A percentile compares a stretch with the other conserved stretches of the same genome.
phyloP scores from a whole-genome alignment of 2,797 vertebrate species.

The Sebastes glaucus region DNA sequence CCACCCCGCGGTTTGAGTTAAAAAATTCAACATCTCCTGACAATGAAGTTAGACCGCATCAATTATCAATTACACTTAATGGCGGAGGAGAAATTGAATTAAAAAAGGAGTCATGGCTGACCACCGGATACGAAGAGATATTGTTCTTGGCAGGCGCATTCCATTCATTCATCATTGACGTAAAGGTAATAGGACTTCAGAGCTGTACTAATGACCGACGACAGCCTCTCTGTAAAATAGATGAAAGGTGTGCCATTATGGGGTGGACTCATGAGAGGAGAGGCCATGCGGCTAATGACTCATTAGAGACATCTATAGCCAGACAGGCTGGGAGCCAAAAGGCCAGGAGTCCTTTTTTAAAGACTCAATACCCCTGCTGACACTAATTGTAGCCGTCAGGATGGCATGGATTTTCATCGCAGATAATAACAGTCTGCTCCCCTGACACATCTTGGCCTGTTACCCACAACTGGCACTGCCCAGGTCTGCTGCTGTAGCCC shows the following conservation, averaged over 20 bases:
- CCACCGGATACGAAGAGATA: conserved; percentile 78
- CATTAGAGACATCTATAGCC: conserved; percentile 86
- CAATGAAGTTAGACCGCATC: conserved; percentile 64
- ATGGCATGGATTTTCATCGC: conserved; percentile 86
- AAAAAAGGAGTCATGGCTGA: conserved; percentile 74
- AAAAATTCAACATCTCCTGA: conserved; percentile 51
- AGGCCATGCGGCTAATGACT: conserved; percentile 87
- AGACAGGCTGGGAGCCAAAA: conserved; percentile 85
- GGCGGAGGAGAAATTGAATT: conserved; percentile 70
- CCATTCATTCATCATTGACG: conserved; percentile 85
- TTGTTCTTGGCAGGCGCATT: conserved; percentile 81
- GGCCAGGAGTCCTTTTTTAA: conserved; percentile 84
- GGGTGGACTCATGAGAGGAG: conserved; percentile 81
- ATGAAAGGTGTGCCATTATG: conserved; percentile 88
- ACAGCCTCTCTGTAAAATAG: conserved; percentile 86
- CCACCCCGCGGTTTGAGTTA: conserved; percentile 15
- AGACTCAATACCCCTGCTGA: conserved; percentile 86
- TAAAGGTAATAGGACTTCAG: conserved; percentile 87
- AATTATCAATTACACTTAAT: conserved; percentile 77
- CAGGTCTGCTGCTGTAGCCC: conserved; percentile 42
- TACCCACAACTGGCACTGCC: conserved; percentile 72
- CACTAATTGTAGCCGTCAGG: conserved; percentile 86
- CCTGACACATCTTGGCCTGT: conserved; percentile 77
- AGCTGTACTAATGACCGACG: conserved; percentile 84
- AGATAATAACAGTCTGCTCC: conserved; percentile 84